Conservation (phyloP, 1,140 invertebrate genomes). For the Drosophila orosa region DNA sequence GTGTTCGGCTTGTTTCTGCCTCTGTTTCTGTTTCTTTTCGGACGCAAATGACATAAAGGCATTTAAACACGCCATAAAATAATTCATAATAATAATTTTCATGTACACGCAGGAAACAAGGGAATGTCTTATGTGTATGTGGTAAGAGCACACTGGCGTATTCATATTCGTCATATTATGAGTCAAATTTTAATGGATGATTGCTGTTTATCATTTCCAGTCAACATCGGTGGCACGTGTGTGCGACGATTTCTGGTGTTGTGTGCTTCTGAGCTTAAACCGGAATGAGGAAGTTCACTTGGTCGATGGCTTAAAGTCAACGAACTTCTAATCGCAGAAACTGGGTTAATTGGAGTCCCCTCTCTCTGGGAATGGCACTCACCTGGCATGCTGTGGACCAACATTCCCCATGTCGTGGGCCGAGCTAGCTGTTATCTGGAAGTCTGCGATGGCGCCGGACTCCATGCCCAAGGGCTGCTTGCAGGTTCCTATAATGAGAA, state of each 20-base stretch:
- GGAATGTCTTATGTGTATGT: slow-evolving; percentile 24
- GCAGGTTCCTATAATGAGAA: slow-evolving; percentile 89
- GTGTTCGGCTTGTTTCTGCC: slow-evolving; percentile 66
- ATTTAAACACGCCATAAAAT: slow-evolving; percentile 83
- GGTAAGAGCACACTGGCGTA: neutral
- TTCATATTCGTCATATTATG: slow-evolving; percentile 43
- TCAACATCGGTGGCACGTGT: slow-evolving; percentile 47
- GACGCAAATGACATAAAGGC: slow-evolving; percentile 72
- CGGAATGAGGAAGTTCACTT: slow-evolving; percentile 2
- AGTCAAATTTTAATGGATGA: slow-evolving; percentile 67
- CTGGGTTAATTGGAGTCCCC: neutral
- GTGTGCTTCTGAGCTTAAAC: slow-evolving; percentile 1
- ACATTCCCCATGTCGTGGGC: slow-evolving; percentile 96
- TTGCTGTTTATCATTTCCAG: slow-evolving; percentile 69
- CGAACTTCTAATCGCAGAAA: slow-evolving; percentile 3
- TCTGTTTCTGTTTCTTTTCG: slow-evolving; percentile 48
- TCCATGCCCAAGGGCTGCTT: slow-evolving; percentile 94
- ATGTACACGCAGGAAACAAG: slow-evolving; percentile 59
- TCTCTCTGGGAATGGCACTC: slow-evolving; percentile 75
- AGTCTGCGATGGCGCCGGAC: slow-evolving; percentile 93
- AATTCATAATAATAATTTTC: slow-evolving; percentile 71
- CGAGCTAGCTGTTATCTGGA: slow-evolving; percentile 93
- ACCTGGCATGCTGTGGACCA: slow-evolving; percentile 96
- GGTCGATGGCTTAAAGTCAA: neutral
- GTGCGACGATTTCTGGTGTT: slow-evolving; percentile 11